Evolutionary conservation across 2,113 vertebrate genomes (phyloP).

Genomic region (Aptenodytes patagonicus): DNA sequence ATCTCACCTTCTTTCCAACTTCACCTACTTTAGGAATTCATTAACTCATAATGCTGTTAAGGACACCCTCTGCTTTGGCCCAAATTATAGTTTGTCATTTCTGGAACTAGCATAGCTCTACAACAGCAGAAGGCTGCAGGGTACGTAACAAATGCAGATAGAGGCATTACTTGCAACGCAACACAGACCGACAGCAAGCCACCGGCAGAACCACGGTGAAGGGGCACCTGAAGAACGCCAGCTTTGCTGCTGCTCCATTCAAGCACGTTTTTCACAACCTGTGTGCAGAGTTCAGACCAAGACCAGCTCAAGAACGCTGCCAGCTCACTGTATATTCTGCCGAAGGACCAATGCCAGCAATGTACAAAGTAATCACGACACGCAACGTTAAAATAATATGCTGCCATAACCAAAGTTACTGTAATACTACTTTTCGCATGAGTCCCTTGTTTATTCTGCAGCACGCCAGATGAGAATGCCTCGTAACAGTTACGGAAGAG

Average conservation of each 20-base stretch:
- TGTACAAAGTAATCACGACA: not conserved
- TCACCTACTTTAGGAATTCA: not conserved
- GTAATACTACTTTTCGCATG: not conserved
- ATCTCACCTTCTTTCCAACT: not conserved
- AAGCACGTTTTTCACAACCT: not conserved
- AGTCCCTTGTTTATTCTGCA: not conserved
- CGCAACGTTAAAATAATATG: not conserved
- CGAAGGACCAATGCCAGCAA: not conserved
- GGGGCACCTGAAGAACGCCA: not conserved
- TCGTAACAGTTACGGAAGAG: not conserved
- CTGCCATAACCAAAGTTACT: not conserved
- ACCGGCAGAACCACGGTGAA: not conserved
- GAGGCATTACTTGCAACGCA: not conserved
- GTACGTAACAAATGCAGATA: rapidly evolving
- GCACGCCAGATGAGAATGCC: not conserved
- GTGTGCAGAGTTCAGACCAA: not conserved
- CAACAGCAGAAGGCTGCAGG: not conserved
- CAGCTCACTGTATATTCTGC: not conserved
- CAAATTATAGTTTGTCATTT: rapidly evolving
- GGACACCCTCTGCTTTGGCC: not conserved
- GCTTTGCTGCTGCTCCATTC: not conserved
- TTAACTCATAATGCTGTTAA: not conserved
- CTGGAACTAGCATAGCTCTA: not conserved
- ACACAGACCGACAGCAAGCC: not conserved
- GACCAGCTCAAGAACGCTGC: not conserved